These are phyloP conservation scores for Temnothorax rugatulus DNA, from an alignment of 2,888 invertebrate genomes.

Conservation along the genomic window DNA sequence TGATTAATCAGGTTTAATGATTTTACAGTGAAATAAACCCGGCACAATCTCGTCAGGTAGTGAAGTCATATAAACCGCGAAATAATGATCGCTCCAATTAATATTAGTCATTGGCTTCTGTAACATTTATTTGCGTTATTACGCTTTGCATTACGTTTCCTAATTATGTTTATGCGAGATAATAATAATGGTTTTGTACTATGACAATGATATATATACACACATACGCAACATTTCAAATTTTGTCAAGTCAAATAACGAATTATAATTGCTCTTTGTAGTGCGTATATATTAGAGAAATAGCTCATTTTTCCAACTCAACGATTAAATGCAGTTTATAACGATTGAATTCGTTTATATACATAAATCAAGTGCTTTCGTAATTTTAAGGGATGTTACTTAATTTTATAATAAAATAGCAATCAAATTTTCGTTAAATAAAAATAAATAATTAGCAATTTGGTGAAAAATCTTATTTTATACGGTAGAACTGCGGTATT, in stretches of 20 bases:
- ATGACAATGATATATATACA: neutral
- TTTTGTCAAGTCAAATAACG: conserved; percentile 35
- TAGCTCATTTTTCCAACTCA: conserved; percentile 9
- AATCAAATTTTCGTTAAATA: neutral
- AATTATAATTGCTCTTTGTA: conserved; percentile 29
- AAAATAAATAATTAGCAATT: neutral
- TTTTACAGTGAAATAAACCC: conserved; percentile 29
- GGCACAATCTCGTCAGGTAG: conserved; percentile 10
- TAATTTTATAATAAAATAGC: neutral
- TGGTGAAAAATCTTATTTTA: neutral
- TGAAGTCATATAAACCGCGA: conserved; percentile 37
- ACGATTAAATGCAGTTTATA: neutral
- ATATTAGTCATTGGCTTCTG: conserved; percentile 44
- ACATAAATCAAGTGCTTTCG: neutral
- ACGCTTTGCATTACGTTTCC: conserved; percentile 19
- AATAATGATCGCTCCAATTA: conserved; percentile 47
- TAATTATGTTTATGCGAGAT: conserved; percentile 35
- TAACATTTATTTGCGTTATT: conserved; percentile 41
- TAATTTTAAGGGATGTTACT: neutral
- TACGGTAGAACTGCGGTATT: neutral
- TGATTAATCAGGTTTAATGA: conserved; percentile 43
- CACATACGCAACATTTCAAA: neutral
- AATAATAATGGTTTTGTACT: conserved; percentile 36
- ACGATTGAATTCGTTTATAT: neutral
- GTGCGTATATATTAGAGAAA: neutral